Evolutionary conservation across 1,140 invertebrate species (phyloP), one percentile per base, ranked within the genome.

Genomic region (Formica exsecta): DNA sequence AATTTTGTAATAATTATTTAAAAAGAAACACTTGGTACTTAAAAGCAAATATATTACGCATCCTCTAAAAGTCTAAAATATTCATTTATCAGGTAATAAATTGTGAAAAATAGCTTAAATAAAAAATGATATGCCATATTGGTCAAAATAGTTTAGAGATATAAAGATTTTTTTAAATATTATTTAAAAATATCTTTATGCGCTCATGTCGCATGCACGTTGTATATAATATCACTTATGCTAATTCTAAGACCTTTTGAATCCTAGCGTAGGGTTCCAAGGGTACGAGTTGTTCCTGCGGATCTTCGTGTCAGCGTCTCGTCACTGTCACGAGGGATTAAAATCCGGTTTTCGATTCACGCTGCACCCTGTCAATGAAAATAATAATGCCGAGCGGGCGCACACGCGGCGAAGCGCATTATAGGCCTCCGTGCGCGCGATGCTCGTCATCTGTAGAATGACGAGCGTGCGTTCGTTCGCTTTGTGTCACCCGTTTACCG

Each of bases 241-340:
- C 81, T 92, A 92, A 92, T 92, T 92, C 71, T 61, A 68, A 79
- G 73, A 75, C 85, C 75, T 87, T 87, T 87, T 86, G 64, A 91
- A 86, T 66, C 68, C 57, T 59, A 62, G 48, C 54, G 76, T 87
- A 86, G 90, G 89, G 90, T 86, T 71, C 83, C 59, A 85, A 73
- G 85, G 64, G 62, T 65, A 61, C 59, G 89, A 80, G 90, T 87
- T 90, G 90, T 91, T 89, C 89, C 85, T 66, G 54, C 87, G 90
- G 86, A 91, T 92, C 90, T 91, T 89, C 84, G 90, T 87, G 92
- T 92, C 92, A 92, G 90, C 91, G 75, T 87, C 91, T 92, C 91
- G 91, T 92, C 92, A 92, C 89, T 91, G 92, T 92, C 92, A 92
- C 51, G 44, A 38, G 59, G 88, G 92, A 92, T 92, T 92, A 91